Base-by-base conservation (phyloP, 2,888 invertebrate genomes). In the Eupithecia subfuscata region DNA sequence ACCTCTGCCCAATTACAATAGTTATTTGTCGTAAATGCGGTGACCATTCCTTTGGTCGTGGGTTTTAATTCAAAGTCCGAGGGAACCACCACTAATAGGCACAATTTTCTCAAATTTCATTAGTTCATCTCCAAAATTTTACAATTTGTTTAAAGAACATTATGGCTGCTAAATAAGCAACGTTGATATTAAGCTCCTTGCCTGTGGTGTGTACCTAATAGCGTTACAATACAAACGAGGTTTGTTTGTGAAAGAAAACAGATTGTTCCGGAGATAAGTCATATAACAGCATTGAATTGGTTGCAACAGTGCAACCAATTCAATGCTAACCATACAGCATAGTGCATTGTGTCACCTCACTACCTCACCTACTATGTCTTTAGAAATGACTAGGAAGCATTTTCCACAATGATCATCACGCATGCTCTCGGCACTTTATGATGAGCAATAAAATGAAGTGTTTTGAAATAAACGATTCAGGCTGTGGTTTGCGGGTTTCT, bases 401-500 rank as follows among this genome's bases (percentile, higher is more conserved):
- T 87, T 89, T 85, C 83, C 77, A 69, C 74, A 75, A 22, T 74
- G 79, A 76, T 76, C 78, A 76, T 76, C 78, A 78, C 77, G 78
- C 81, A 84, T 83, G 84, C 82, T 78, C 83, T 82, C 78, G 73
- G 82, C 82, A 77, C 76, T 79, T 81, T 83, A 85, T 84, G 86
- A 85, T 84, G 81, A 81, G 85, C 82, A 81, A 87, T 90, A 88
- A 90, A 88, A 85, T 78, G 83, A 86, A 86, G 82, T 82, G 84
- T 83, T 87, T 76, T 75, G 82, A 81, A 84, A 84, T 85, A 84
- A 83, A 80, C 73, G 78, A 81, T 80, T 79, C 73, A 73, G 76
- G 25, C 69, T 67, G 81, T 34, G 71, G 71, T 76, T 72, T 60
- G 14, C 45, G 34, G 18, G 22, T 64, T 65, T 67, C 64, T 43